Evolutionary conservation across 2,113 vertebrate species (phyloP), one percentile per base, ranked within the genome.

Genomic region (Protobothrops flavoviridis): DNA sequence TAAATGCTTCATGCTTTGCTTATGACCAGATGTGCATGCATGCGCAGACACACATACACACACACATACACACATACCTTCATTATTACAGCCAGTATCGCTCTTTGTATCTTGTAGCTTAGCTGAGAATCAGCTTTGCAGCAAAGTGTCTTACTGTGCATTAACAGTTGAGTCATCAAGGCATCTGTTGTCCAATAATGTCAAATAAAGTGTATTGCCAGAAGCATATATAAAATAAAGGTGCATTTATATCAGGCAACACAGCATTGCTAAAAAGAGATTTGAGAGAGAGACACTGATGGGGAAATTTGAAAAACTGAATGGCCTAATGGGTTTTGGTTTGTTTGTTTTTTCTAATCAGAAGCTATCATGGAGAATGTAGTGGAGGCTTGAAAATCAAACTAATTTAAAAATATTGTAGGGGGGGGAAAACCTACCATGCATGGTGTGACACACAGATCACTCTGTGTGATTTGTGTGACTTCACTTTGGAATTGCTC

Each of bases 291-390:
- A 97, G 96, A 95, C 94, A 94, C 88, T 64, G 95, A 95, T 89
- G 85, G 93, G 91, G 53, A 96, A 93, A 96, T 97, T 91, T 95
- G 95, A 97, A 96, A 97, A 95, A 93, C 33, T 95, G 95, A 96
- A 96, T 90, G 95, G 94, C 88, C 93, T 93, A 21, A 33, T 33
- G 12, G 64, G 29, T 33, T 69, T 69, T 6, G 13, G 64, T 69
- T 69, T 17, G 64, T 15, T 69, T 69, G 64, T n/a, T 69, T 61
- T 97, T 97, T 61, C 98, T 98, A 97, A 97, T 97, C 98, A 95
- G 81, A 3, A 95, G 94, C 93, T 96, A 96, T 86, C 96, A 96
- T 92, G 87, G 95, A 89, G 95, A 97, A 95, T 96, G 95, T 93
- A 97, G 96, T 95, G 95, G 92, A 95, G 93, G 93, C 94, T 96